Percentiles rank a stretch among this genome's conserved stretches.
Evolutionary conservation across 2,797 vertebrate species (phyloP).

Genomic region (Cirrhinus molitorella): DNA sequence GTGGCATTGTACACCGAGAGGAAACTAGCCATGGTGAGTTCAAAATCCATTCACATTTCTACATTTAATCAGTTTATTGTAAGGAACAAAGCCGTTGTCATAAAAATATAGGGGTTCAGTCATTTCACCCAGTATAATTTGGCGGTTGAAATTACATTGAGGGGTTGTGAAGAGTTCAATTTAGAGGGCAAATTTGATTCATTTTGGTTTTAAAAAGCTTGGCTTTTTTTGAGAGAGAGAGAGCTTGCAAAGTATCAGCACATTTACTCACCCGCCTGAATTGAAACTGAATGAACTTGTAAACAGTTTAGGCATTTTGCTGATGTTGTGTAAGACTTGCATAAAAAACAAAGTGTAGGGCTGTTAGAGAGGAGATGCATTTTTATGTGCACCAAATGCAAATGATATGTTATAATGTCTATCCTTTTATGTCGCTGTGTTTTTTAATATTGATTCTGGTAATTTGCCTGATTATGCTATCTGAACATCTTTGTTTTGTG

Average conservation of each 20-base stretch:
- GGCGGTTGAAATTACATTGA: neutral
- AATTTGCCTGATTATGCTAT: neutral
- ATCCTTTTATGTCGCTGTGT: neutral
- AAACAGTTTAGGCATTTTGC: slow-evolving; percentile 18
- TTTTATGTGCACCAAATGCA: neutral
- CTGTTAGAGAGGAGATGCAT: neutral
- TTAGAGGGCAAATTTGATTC: slow-evolving; percentile 8
- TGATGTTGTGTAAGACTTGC: slow-evolving; percentile 16
- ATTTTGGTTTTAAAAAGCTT: slow-evolving; percentile 8
- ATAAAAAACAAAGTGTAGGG: slow-evolving; percentile 26
- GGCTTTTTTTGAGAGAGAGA: slow-evolving; percentile 28
- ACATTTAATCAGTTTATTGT: slow-evolving; percentile 15
- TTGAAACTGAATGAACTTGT: slow-evolving; percentile 15
- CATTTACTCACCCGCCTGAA: slow-evolving; percentile 19
- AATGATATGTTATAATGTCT: neutral
- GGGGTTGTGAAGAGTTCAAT: slow-evolving; percentile 31
- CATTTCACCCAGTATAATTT: neutral
- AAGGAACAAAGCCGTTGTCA: slow-evolving; percentile 28
- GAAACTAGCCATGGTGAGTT: slow-evolving; percentile 80
- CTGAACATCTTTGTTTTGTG: neutral
- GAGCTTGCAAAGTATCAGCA: slow-evolving; percentile 36
- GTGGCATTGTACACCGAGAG: slow-evolving; percentile 81
- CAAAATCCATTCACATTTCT: slow-evolving; percentile 27
- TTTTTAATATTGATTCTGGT: neutral
- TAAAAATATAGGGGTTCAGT: slow-evolving; percentile 21